phyloP scores from a whole-genome alignment of 2,797 vertebrate species.

The Acridotheres tristis region DNA sequence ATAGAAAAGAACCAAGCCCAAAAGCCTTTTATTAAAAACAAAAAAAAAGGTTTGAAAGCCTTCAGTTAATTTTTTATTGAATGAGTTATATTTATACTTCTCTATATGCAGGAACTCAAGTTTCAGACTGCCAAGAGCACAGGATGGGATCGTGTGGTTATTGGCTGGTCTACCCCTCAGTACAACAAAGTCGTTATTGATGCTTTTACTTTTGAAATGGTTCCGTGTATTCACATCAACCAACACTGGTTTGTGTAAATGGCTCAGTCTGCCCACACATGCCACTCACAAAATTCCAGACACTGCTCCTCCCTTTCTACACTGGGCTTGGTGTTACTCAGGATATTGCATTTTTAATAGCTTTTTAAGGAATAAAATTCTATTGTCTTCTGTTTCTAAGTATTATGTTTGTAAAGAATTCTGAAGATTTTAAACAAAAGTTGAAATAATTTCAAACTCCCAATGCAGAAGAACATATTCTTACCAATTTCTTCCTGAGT shows the following conservation, averaged over 20 bases:
- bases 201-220: conserved; percentile 20
- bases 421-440: not conserved
- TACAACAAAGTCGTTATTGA: conserved; percentile 56
- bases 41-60: not conserved
- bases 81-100: conserved; percentile 35
- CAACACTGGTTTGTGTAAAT: not conserved
- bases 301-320: not conserved
- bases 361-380: not conserved
- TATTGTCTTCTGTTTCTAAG: not conserved
- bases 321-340: not conserved
- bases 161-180: conserved; percentile 33
- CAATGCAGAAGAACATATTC: not conserved
- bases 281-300: not conserved
- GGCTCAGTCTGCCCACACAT: not conserved
- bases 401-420: not conserved
- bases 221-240: not conserved
- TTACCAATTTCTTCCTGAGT: not conserved
- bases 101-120: not conserved
- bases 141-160: conserved; percentile 50
- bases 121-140: conserved; percentile 41
- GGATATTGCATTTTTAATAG: not conserved
- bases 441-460: not conserved
- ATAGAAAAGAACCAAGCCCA: not conserved
- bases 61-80: conserved; percentile 13
- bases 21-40: not conserved